Percentiles rank a stretch among this genome's conserved stretches.
phyloP scores from a whole-genome alignment of 2,888 invertebrate genomes.

The Dynastes grantii region DNA sequence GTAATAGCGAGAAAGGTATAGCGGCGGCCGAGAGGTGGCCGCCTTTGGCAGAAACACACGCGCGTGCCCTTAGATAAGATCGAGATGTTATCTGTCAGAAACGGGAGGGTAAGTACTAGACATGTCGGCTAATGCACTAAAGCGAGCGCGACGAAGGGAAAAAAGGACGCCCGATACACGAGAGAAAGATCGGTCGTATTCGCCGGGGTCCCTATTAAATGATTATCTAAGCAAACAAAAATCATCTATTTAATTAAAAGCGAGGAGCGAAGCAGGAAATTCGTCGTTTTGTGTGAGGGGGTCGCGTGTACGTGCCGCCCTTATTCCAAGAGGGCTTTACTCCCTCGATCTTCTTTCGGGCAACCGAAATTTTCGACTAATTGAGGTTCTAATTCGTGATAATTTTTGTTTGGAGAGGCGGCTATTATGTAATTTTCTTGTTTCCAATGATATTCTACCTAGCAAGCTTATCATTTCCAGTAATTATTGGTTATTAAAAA shows the following conservation, averaged over 20 bases:
- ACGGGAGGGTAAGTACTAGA: slow-evolving; percentile 67
- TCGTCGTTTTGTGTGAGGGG: slow-evolving; percentile 62
- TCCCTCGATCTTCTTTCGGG: slow-evolving; percentile 4
- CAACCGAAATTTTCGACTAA: slow-evolving; percentile 41
- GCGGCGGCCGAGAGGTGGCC: slow-evolving; percentile 24
- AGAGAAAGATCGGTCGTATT: slow-evolving; percentile 17
- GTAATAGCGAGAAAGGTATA: slow-evolving; percentile 8
- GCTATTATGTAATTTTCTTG: too few species aligned
- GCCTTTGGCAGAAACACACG: slow-evolving; percentile 54
- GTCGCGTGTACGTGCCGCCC: slow-evolving; percentile 62
- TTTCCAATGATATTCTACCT: too few species aligned
- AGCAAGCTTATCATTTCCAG: too few species aligned
- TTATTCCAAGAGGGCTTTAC: slow-evolving; percentile 21
- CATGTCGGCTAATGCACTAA: slow-evolving; percentile 67
- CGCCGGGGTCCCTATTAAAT: slow-evolving; percentile 70
- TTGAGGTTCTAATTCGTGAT: slow-evolving; percentile 35
- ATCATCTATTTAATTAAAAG: slow-evolving; percentile 72
- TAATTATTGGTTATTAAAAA: too few species aligned
- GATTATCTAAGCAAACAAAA: slow-evolving; percentile 72
- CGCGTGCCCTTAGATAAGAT: slow-evolving; percentile 58
- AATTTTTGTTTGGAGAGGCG: slow-evolving; percentile 23
- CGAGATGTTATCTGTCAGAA: slow-evolving; percentile 60
- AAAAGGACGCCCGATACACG: background rate
- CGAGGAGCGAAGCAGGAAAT: slow-evolving; percentile 67
- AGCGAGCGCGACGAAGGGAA: background rate